These are phyloP conservation scores for Sclerodermus sp. DNA, from an alignment of 2,888 invertebrate genomes.

Conservation along the genomic window DNA sequence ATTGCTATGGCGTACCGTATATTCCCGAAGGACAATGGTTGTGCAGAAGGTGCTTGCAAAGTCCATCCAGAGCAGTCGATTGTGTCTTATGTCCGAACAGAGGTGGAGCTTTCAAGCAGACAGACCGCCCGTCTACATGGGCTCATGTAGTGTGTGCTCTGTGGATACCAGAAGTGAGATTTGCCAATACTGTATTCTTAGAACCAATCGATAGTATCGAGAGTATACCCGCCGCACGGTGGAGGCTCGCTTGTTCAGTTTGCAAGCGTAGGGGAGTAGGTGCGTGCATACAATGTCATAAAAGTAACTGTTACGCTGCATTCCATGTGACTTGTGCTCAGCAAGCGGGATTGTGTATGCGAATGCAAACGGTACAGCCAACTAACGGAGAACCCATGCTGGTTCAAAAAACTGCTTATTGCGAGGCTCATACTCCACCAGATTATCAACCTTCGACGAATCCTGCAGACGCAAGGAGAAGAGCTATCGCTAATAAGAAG, in stretches of 20 bases:
- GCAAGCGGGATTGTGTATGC: constrained; percentile 92
- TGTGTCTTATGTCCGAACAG: constrained; percentile 98
- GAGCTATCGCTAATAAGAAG: constrained; percentile 66
- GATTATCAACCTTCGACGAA: constrained; percentile 56
- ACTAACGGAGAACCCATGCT: constrained; percentile 74
- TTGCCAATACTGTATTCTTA: constrained; percentile 96
- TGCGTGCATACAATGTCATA: constrained; percentile 98
- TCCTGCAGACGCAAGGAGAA: constrained; percentile 57
- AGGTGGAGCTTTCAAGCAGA: constrained; percentile 98
- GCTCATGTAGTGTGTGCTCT: constrained; percentile 98
- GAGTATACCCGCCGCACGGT: constrained; percentile 92
- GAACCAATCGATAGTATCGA: constrained; percentile 98
- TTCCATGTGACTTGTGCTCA: constrained; percentile 99
- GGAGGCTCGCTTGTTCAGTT: constrained; percentile 96
- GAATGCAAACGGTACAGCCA: constrained; percentile 86
- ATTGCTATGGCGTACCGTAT: constrained; percentile 97
- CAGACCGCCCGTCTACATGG: constrained; percentile 88
- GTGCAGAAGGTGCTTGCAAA: constrained; percentile 92
- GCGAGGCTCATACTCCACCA: constrained; percentile 89
- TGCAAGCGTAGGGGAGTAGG: constrained; percentile 92
- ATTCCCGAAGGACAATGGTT: constrained; percentile 98
- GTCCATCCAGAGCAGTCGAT: constrained; percentile 92
- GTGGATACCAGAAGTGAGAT: constrained; percentile 98
- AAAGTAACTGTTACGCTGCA: constrained; percentile 93
- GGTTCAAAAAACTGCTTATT: constrained; percentile 94